phyloP scores from a whole-genome alignment of 92 coral and sea anemone species.

The Palythoa grandiflora region DNA sequence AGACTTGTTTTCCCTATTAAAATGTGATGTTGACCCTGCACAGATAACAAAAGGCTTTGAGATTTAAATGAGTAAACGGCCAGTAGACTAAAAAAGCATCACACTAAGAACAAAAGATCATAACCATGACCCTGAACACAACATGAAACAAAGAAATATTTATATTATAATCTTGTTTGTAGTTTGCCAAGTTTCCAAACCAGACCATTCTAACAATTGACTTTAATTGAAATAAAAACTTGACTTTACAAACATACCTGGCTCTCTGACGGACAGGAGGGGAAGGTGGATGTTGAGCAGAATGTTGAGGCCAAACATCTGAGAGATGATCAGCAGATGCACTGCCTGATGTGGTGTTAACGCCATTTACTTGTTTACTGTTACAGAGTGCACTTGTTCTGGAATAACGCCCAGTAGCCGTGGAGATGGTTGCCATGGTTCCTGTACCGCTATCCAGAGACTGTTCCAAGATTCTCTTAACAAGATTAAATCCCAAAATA shows the following conservation, averaged over 20 bases:
- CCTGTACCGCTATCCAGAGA: constrained; percentile 97
- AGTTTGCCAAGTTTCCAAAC: too few relatives aligned
- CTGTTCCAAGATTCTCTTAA: constrained; percentile 64
- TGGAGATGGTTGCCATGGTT: constrained; percentile 94
- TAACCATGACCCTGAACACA: too few relatives aligned
- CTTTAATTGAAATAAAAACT: neutral
- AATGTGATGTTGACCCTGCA: too few relatives aligned
- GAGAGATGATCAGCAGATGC: constrained; percentile 64
- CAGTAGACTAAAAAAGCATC: too few relatives aligned
- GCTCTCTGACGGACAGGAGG: constrained; percentile 99
- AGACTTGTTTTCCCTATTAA: too few relatives aligned
- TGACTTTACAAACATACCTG: constrained; percentile 58
- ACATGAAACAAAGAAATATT: too few relatives aligned
- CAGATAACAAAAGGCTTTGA: too few relatives aligned
- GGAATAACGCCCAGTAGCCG: constrained; percentile 73
- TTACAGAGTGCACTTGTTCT: constrained; percentile 53
- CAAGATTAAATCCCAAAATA: neutral
- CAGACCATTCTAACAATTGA: too few relatives aligned
- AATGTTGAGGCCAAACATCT: constrained; percentile 80
- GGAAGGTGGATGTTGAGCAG: constrained; percentile 86
- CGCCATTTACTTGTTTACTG: constrained; percentile 41
- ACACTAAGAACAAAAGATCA: too few relatives aligned
- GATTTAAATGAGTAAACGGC: too few relatives aligned
- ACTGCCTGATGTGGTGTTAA: constrained; percentile 33
- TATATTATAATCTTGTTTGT: too few relatives aligned